These are phyloP conservation scores for Celastrina argiolus DNA, from an alignment of 2,888 invertebrate genomes.

Conservation along the genomic window DNA sequence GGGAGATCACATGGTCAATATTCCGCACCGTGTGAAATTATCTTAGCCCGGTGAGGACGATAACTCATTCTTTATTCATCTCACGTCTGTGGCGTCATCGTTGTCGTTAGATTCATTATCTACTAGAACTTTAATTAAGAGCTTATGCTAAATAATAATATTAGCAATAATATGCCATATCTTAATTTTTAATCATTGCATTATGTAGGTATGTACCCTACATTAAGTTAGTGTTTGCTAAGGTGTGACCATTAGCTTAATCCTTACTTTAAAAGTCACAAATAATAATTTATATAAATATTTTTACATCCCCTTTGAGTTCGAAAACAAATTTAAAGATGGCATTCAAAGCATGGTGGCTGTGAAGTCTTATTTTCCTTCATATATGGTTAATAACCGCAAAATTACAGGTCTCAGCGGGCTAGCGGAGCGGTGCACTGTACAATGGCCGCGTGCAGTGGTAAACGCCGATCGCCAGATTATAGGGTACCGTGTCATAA, in stretches of 20 bases:
- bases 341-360: conserved; percentile 31
- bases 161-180: not conserved
- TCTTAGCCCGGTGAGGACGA: not conserved
- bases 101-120: not conserved
- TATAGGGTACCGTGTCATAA: conserved; percentile 69
- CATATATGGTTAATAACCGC: conserved; percentile 53
- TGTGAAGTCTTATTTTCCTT: conserved; percentile 30
- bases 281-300: not conserved
- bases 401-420: conserved; percentile 67
- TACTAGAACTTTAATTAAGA: not conserved
- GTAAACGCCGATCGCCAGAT: conserved; percentile 66
- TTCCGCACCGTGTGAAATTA: conserved; percentile 64
- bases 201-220: no score
- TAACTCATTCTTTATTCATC: conserved; percentile 1
- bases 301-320: not conserved
- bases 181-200: no score
- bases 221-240: not conserved
- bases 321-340: conserved; percentile 7
- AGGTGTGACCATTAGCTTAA: no score
- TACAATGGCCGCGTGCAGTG: conserved; percentile 52
- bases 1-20: conserved; percentile 64
- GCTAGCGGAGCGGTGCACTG: conserved; percentile 41
- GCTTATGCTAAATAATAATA: not conserved
- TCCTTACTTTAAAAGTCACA: not conserved
- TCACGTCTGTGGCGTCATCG: not conserved